A percentile compares a stretch with the other conserved stretches of the same genome.
These are phyloP conservation scores for Penaeus japonicus DNA, from an alignment of 1,140 invertebrate genomes.

Conservation along the genomic window DNA sequence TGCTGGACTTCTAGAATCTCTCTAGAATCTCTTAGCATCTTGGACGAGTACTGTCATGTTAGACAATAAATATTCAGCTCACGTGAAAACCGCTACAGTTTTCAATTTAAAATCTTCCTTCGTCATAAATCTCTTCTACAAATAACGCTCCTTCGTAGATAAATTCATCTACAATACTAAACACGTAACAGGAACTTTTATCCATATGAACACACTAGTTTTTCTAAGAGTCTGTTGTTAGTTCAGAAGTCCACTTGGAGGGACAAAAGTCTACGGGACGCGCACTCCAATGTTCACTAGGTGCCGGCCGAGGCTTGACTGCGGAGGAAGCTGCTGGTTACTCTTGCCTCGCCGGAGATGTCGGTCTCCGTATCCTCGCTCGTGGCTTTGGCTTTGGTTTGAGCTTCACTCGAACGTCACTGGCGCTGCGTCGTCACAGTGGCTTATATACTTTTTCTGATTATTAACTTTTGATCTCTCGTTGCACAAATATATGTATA, in stretches of 20 bases:
- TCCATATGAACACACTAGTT: neutral
- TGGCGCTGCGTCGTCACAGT: neutral
- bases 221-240: neutral
- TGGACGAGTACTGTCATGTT: too few species aligned
- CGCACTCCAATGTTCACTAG: neutral
- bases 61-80: too few species aligned
- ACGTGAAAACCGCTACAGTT: too few species aligned
- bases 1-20: too few species aligned
- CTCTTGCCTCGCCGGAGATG: constrained; percentile 14
- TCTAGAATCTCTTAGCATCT: too few species aligned
- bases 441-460: too few species aligned
- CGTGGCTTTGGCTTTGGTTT: neutral
- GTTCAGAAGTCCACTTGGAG: neutral
- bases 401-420: neutral
- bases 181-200: neutral
- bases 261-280: neutral
- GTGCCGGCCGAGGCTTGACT: constrained; percentile 11
- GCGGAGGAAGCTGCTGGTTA: constrained; percentile 29
- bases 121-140: too few species aligned
- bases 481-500: too few species aligned
- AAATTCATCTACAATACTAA: too few species aligned
- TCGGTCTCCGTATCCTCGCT: neutral
- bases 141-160: too few species aligned
- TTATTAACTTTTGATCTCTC: too few species aligned
- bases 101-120: too few species aligned